Percentiles rank a stretch among this genome's conserved stretches.
These are phyloP conservation scores for Automeris io DNA, from an alignment of 2,888 invertebrate genomes.

Conservation along the genomic window DNA sequence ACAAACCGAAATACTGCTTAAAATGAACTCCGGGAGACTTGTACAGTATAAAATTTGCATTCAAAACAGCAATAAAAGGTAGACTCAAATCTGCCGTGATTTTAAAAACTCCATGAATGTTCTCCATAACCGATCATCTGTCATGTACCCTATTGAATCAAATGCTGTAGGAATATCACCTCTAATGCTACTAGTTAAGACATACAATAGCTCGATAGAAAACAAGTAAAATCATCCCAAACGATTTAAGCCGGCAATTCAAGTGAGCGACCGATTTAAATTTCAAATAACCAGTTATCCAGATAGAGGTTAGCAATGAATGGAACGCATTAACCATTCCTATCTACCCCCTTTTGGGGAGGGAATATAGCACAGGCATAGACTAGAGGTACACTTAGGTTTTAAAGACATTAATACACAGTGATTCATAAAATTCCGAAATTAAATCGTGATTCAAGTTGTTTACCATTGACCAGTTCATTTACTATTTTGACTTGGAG, in stretches of 20 bases:
- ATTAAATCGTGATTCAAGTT: too few relatives aligned
- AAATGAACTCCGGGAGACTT: too few relatives aligned
- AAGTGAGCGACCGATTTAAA: constrained; percentile 61
- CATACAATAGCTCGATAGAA: not conserved
- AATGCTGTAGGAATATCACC: constrained; percentile 9
- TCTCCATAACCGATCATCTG: constrained; percentile 26
- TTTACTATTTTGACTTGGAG: too few relatives aligned
- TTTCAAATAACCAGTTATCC: constrained; percentile 67
- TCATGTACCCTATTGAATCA: constrained; percentile 20
- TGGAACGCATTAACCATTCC: constrained; percentile 8
- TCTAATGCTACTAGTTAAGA: constrained; percentile 4
- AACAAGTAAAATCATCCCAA: constrained; percentile 12
- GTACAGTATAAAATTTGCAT: too few relatives aligned
- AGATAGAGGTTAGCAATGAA: constrained; percentile 44
- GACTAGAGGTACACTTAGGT: not conserved
- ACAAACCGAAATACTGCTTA: too few relatives aligned
- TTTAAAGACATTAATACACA: too few relatives aligned
- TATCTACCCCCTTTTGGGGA: constrained; percentile 7
- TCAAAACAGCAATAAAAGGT: constrained; percentile 23
- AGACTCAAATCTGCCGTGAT: constrained; percentile 25
- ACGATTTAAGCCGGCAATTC: constrained; percentile 27
- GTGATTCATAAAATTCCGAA: too few relatives aligned
- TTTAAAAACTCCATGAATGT: constrained; percentile 27
- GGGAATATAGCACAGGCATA: constrained; percentile 4
- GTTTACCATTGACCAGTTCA: too few relatives aligned